Conservation (phyloP, 2,888 invertebrate genomes). For the Argyresthia goedartella region DNA sequence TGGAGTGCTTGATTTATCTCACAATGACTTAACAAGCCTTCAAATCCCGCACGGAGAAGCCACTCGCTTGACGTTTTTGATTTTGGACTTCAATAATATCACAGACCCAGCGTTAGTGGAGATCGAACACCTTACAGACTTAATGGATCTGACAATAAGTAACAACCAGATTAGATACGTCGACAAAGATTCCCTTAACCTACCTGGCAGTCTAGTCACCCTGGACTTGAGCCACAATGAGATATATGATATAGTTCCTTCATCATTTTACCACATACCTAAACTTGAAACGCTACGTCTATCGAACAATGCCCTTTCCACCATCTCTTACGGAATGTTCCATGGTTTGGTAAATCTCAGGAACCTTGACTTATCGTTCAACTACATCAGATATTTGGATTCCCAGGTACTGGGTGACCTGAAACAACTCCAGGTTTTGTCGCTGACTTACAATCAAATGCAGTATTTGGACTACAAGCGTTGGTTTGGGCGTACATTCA, state of each 20-base stretch:
- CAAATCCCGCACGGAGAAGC: conserved; percentile 37
- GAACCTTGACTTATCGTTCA: conserved; percentile 29
- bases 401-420: conserved; percentile 45
- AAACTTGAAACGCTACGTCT: conserved; percentile 37
- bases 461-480: conserved; percentile 29
- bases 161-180: conserved; percentile 34
- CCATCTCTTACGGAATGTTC: conserved; percentile 43
- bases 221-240: conserved; percentile 41
- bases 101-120: conserved; percentile 29
- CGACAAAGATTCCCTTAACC: conserved; percentile 28
- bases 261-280: conserved; percentile 29
- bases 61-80: conserved; percentile 26
- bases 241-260: conserved; percentile 36
- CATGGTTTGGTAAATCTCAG: conserved; percentile 29
- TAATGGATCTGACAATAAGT: conserved; percentile 36
- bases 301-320: conserved; percentile 30
- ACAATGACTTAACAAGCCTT: conserved; percentile 36
- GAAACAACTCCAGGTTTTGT: conserved; percentile 32
- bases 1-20: conserved; percentile 49
- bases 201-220: conserved; percentile 29
- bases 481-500: conserved; percentile 39
- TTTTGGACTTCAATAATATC: conserved; percentile 43
- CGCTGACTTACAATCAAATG: conserved; percentile 37
- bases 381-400: conserved; percentile 33
- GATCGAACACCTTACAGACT: conserved; percentile 30